Conservation (phyloP, 2,888 invertebrate species). For the Ornithoptera alexandrae region DNA sequence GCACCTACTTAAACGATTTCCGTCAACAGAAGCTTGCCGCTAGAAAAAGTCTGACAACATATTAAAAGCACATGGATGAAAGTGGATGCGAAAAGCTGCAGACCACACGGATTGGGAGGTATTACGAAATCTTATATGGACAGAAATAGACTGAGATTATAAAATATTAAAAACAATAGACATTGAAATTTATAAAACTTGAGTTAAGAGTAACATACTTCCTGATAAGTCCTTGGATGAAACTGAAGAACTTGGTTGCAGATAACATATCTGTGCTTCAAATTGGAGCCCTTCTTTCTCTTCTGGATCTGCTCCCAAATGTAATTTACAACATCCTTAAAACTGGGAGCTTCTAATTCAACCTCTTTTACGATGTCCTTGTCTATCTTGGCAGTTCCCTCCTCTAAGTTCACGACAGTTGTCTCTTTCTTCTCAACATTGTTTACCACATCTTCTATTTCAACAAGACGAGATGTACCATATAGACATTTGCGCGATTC, state of each 20-base stretch:
- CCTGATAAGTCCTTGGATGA: slow-evolving; percentile 84
- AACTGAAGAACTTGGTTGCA: slow-evolving; percentile 86
- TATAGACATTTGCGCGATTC: slow-evolving; percentile 88
- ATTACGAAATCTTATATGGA: background rate
- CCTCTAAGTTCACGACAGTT: slow-evolving; percentile 49
- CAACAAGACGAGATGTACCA: slow-evolving; percentile 80
- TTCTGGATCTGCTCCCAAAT: slow-evolving; percentile 84
- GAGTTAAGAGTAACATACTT: slow-evolving; percentile 71
- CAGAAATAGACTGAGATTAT: background rate
- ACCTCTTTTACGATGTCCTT: slow-evolving; percentile 52
- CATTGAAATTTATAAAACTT: background rate
- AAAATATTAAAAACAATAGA: background rate
- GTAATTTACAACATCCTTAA: slow-evolving; percentile 85
- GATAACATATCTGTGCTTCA: slow-evolving; percentile 80
- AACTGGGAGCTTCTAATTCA: slow-evolving; percentile 83
- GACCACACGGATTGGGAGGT: background rate
- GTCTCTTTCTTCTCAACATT: slow-evolving; percentile 67
- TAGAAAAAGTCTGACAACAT: background rate
- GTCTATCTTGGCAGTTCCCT: slow-evolving; percentile 64
- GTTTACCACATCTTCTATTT: slow-evolving; percentile 74
- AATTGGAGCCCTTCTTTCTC: slow-evolving; percentile 78
- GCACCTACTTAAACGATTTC: too few species aligned
- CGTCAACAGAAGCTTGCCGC: background rate
- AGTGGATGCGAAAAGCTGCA: background rate
- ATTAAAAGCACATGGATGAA: background rate